Base-by-base conservation (phyloP, 2,888 invertebrate genomes). In the Galerucella calmariensis region DNA sequence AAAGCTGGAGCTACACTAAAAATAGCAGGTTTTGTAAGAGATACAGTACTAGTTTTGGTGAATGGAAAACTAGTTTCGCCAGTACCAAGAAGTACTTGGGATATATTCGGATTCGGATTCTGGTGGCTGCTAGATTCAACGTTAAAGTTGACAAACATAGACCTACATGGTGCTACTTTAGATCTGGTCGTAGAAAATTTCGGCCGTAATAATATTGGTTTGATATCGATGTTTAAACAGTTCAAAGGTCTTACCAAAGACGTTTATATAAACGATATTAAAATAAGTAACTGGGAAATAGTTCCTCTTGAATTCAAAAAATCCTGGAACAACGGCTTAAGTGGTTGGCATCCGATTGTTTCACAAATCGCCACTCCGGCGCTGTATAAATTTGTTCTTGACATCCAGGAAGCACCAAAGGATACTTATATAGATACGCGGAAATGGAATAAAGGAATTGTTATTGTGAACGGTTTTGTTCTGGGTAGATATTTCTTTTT, bases 361-460 rank as follows among this genome's bases (percentile, higher is more conserved):
- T 93, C 76, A 88, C 90, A 1, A 16, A 0, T 89, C 94, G 89
- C 3, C 92, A 84, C 0, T 1, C 93, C 94, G 0, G 86, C 89
- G n/a, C 81, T 94, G 67, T 92, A 90, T 80, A 88, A 90, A 74
- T 88, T 88, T 0, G 81, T 84, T 6, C 88, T 92, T 12, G 69
- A 76, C 1, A 69, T 78, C 6, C 58, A 72, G 0, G 85, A 84
- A 0, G 87, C 87, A 14, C 90, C 92, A 0, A 84, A 88, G 46
- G 96, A 97, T 83, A 96, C 95, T 0, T 97, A 92, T 84, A 83
- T 97, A 14, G 92, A 94, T 82, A 91, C 95, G 80, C 88, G 90
- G 56, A 91, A 91, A 14, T 97, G 97, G 97, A 92, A 91, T 72
- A 97, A 96, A 89, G 97, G 97, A 1, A 90, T 94, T 73, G 92